Conservation (phyloP, 1,140 invertebrate genomes). For the Mya arenaria region DNA sequence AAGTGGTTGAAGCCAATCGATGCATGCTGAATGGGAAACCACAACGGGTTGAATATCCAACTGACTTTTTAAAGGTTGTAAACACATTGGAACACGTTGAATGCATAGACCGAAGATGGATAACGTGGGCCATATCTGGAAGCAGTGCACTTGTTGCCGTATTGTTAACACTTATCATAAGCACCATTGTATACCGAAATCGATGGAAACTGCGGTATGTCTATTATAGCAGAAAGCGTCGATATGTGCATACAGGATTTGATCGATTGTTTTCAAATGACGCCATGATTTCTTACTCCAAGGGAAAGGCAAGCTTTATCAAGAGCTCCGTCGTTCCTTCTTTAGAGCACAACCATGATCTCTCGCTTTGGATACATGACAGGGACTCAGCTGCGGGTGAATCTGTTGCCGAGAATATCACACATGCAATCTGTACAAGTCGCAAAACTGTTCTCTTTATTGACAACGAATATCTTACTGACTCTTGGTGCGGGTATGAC, state of each 20-base stretch:
- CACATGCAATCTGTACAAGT: constrained; percentile 23
- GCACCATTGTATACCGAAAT: constrained; percentile 12
- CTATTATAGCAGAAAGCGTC: constrained; percentile 29
- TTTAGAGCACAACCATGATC: constrained; percentile 1
- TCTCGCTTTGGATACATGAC: constrained; percentile 16
- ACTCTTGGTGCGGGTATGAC: constrained; percentile 37
- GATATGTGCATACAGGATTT: constrained; percentile 17
- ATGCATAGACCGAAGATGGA: constrained; percentile 7
- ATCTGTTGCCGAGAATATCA: constrained; percentile 28
- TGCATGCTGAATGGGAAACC: constrained; percentile 2
- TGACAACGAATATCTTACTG: constrained; percentile 7
- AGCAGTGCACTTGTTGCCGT: neutral
- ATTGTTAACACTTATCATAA: neutral
- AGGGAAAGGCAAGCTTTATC: constrained; percentile 18
- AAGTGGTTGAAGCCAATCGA: neutral
- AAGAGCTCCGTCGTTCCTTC: constrained; percentile 18
- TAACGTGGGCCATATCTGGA: neutral
- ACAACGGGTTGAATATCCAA: neutral
- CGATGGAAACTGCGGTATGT: constrained; percentile 38
- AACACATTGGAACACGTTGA: neutral
- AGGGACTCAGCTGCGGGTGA: neutral
- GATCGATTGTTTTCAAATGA: constrained; percentile 28
- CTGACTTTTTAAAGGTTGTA: neutral
- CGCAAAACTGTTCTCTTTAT: constrained; percentile 29
- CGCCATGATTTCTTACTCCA: constrained; percentile 30